Evolutionary conservation across 2,113 vertebrate species (phyloP).

Genomic region (Muntiacus reevesi): DNA sequence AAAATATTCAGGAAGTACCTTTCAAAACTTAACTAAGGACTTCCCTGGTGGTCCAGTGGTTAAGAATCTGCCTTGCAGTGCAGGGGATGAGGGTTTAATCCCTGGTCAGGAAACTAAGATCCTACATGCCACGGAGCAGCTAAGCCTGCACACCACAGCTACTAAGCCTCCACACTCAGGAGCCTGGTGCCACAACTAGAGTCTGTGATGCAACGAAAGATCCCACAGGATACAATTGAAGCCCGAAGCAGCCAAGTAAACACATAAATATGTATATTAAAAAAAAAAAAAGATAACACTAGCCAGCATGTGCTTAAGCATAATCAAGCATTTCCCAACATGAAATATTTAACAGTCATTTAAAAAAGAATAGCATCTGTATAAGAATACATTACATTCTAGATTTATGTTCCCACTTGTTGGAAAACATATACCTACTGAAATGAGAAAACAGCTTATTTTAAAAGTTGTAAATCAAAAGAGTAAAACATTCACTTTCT

Average conservation of each 20-base stretch:
- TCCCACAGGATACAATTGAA: not conserved
- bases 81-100: not conserved
- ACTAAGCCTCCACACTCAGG: not conserved
- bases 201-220: not conserved
- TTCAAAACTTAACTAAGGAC: not conserved
- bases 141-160: not conserved
- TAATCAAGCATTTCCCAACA: not conserved
- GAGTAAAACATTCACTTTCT: not conserved
- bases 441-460: slow-evolving; percentile 27
- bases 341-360: slow-evolving; percentile 26
- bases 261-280: not conserved
- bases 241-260: not conserved
- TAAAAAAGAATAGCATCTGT: not conserved
- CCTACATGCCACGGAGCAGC: not conserved
- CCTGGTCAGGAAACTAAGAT: not conserved
- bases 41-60: not conserved
- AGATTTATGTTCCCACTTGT: not conserved
- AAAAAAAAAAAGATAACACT: not conserved
- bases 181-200: not conserved
- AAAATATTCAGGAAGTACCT: not conserved
- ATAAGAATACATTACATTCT: not conserved
- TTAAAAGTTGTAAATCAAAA: slow-evolving; percentile 34
- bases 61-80: not conserved
- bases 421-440: not conserved
- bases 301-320: not conserved